Percentiles rank a stretch among this genome's conserved stretches.
phyloP scores from a whole-genome alignment of 1,140 invertebrate species.

The Acromyrmex heyeri region DNA sequence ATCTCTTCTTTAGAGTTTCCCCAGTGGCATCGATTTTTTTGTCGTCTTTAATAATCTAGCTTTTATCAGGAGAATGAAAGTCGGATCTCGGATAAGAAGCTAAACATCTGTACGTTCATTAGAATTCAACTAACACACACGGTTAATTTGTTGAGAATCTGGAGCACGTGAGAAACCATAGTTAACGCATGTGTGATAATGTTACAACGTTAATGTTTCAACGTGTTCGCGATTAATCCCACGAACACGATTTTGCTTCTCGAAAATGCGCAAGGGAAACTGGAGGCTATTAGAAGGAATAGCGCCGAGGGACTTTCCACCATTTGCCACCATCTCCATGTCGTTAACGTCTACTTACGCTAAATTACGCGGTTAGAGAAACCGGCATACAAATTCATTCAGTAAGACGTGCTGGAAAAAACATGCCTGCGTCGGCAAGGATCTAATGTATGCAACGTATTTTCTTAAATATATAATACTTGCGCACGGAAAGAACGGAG shows the following conservation, averaged over 20 bases:
- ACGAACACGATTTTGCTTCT: neutral
- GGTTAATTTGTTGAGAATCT: slow-evolving; percentile 28
- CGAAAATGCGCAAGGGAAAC: slow-evolving; percentile 28
- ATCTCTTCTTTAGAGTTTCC: neutral
- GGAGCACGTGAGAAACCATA: neutral
- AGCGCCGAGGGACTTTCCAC: slow-evolving; percentile 44
- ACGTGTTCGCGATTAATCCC: slow-evolving; percentile 33
- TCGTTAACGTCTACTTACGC: slow-evolving; percentile 59
- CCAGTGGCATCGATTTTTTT: neutral
- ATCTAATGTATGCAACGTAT: neutral
- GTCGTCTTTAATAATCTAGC: neutral
- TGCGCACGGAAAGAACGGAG: too few relatives aligned
- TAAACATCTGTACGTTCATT: slow-evolving; percentile 2
- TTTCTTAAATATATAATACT: neutral
- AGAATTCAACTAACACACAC: neutral
- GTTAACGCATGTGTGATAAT: slow-evolving; percentile 30
- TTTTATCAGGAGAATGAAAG: neutral
- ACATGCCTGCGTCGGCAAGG: neutral
- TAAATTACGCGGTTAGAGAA: slow-evolving; percentile 35
- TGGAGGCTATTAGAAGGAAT: slow-evolving; percentile 31
- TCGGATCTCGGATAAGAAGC: neutral
- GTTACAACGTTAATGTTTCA: slow-evolving; percentile 29
- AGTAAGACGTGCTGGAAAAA: slow-evolving; percentile 3
- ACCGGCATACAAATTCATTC: slow-evolving; percentile 52
- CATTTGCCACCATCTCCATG: slow-evolving; percentile 1